These are phyloP conservation scores for Acomys russatus DNA, from an alignment of 2,797 vertebrate species.

Conservation along the genomic window DNA sequence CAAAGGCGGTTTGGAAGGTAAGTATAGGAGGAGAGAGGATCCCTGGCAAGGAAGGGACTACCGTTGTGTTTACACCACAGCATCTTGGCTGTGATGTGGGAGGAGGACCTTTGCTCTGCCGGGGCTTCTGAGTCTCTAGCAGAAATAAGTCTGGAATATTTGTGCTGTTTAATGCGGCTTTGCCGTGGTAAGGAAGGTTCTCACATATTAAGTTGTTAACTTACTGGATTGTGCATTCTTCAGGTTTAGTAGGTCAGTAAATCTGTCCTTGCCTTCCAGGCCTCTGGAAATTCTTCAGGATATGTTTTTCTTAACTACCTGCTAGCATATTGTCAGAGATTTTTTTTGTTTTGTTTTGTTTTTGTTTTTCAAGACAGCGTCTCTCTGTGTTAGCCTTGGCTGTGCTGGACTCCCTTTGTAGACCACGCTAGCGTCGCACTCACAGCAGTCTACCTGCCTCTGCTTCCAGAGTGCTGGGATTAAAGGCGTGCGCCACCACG, in stretches of 20 bases:
- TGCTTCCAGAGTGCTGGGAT: no score
- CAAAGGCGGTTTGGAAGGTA: slow-evolving; percentile 69
- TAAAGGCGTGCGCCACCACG: no score
- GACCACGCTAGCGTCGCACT: no score
- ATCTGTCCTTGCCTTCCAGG: slow-evolving; percentile 50
- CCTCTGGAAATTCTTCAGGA: slow-evolving; percentile 52
- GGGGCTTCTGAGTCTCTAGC: slow-evolving; percentile 20
- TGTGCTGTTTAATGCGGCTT: slow-evolving; percentile 27
- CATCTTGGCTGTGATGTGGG: background rate
- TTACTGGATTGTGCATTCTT: slow-evolving; percentile 40
- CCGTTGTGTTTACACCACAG: background rate
- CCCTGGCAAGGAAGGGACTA: slow-evolving; percentile 65
- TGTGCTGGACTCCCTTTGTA: no score
- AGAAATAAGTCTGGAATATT: slow-evolving; percentile 38
- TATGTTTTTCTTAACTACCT: slow-evolving; percentile 57
- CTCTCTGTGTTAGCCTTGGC: no score
- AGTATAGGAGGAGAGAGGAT: slow-evolving; percentile 73
- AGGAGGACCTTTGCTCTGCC: background rate
- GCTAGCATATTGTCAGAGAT: slow-evolving; percentile 38
- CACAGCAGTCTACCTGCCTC: no score
- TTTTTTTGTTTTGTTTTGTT: background rate
- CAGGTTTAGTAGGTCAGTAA: slow-evolving; percentile 40
- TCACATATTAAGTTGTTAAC: background rate
- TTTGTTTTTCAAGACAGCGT: no score
- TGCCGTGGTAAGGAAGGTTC: background rate